These are phyloP conservation scores for Gymnarchus niloticus DNA, from an alignment of 2,113 vertebrate species.

Conservation along the genomic window DNA sequence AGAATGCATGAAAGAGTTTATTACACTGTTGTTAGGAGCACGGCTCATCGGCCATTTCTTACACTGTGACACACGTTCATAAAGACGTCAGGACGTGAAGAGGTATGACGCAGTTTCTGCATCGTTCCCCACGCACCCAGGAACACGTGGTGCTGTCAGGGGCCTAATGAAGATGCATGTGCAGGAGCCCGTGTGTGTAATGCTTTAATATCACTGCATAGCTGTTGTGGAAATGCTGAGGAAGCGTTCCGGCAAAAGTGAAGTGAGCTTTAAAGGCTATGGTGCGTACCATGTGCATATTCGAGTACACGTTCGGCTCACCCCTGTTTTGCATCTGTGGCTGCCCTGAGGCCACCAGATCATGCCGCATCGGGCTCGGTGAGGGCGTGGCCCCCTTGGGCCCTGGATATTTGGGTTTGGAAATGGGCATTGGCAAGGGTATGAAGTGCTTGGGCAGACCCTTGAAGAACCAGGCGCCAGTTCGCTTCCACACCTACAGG, in stretches of 20 bases:
- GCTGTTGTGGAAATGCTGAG: not conserved
- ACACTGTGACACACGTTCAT: not conserved
- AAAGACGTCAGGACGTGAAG: not conserved
- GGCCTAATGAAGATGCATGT: not conserved
- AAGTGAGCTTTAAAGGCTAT: not conserved
- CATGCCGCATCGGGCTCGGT: slow-evolving; percentile 22
- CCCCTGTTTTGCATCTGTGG: slow-evolving; percentile 40
- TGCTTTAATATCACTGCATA: not conserved
- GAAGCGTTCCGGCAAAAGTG: not conserved
- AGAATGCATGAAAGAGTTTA: not conserved
- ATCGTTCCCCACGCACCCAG: not conserved
- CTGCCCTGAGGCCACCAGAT: slow-evolving; percentile 40
- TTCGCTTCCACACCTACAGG: slow-evolving; percentile 82
- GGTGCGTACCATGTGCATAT: not conserved
- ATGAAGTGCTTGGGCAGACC: slow-evolving; percentile 78
- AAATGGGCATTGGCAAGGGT: slow-evolving; percentile 72
- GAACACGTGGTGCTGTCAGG: not conserved
- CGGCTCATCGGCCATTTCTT: not conserved
- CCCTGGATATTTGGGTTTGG: slow-evolving; percentile 53
- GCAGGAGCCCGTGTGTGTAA: not conserved
- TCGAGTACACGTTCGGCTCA: slow-evolving; percentile 34
- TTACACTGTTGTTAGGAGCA: not conserved
- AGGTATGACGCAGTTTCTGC: not conserved
- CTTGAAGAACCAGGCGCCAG: slow-evolving; percentile 94
- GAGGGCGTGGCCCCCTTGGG: not conserved